Evolutionary conservation across 2,888 invertebrate genomes (phyloP).

Genomic region (Stenotaenia linearis): DNA sequence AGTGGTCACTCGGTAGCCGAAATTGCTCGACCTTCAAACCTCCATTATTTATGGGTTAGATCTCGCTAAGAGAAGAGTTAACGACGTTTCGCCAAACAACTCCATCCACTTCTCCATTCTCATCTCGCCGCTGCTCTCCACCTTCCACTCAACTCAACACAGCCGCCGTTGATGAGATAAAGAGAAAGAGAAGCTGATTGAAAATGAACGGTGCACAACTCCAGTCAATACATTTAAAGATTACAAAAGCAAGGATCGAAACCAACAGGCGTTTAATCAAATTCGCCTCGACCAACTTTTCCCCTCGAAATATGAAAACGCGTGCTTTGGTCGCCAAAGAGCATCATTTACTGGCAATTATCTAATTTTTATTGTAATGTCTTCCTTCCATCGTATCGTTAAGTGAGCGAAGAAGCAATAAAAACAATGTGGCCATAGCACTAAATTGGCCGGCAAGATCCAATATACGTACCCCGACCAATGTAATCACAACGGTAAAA

Average conservation of each 20-base stretch:
- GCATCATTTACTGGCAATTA: not conserved
- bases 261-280: no score
- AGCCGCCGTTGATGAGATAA: conserved; percentile 9
- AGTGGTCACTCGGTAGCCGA: not conserved
- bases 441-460: not conserved
- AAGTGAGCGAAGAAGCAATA: not conserved
- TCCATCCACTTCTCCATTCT: conserved; percentile 12
- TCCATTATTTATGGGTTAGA: conserved; percentile 7
- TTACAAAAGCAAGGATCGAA: not conserved
- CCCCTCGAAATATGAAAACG: not conserved
- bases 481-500: not conserved
- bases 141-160: not conserved
- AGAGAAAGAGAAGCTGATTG: conserved; percentile 13
- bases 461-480: not conserved
- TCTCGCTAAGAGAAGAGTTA: conserved; percentile 12
- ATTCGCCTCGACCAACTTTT: not conserved
- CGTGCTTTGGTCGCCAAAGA: not conserved
- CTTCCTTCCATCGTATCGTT: not conserved
- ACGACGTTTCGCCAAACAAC: conserved; percentile 21
- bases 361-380: not conserved
- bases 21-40: not conserved
- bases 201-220: not conserved
- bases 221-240: not conserved
- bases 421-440: not conserved
- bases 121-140: not conserved